Evolutionary conservation across 2,888 invertebrate species (phyloP).

Genomic region (Hololepta plana): DNA sequence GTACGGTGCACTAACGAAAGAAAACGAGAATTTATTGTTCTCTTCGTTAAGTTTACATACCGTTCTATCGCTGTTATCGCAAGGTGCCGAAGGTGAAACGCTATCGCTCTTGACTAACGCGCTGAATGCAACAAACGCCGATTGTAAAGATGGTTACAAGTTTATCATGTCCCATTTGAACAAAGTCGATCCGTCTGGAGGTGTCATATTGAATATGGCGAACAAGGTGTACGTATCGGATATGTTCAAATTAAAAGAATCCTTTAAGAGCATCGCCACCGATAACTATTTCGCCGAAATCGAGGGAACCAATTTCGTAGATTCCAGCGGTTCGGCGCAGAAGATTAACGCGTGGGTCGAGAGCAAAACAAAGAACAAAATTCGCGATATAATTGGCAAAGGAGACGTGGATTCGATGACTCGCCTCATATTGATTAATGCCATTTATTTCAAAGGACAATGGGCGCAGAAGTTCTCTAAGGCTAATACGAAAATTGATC

Average conservation of each 20-base stretch:
- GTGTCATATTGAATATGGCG: slow-evolving; percentile 45
- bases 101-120: slow-evolving; percentile 16
- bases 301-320: slow-evolving; percentile 40
- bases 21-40: slow-evolving; percentile 23
- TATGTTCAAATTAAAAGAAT: slow-evolving; percentile 29
- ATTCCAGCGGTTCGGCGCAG: slow-evolving; percentile 29
- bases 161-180: slow-evolving; percentile 18
- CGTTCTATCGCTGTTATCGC: slow-evolving; percentile 23
- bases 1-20: slow-evolving; percentile 6
- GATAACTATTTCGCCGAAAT: slow-evolving; percentile 45
- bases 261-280: slow-evolving; percentile 36
- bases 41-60: slow-evolving; percentile 28
- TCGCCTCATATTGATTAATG: slow-evolving; percentile 60
- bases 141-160: slow-evolving; percentile 12
- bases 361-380: slow-evolving; percentile 61
- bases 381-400: slow-evolving; percentile 51
- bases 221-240: slow-evolving; percentile 52
- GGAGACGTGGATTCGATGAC: slow-evolving; percentile 37
- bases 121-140: slow-evolving; percentile 14
- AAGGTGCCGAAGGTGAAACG: slow-evolving; percentile 22
- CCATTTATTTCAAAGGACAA: slow-evolving; percentile 68
- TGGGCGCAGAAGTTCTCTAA: slow-evolving; percentile 53
- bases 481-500: slow-evolving; percentile 33
- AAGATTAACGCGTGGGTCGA: slow-evolving; percentile 70
- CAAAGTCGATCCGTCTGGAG: slow-evolving; percentile 20